Evolutionary conservation across 1,140 invertebrate species (phyloP).

Genomic region (Drosophila tani): DNA sequence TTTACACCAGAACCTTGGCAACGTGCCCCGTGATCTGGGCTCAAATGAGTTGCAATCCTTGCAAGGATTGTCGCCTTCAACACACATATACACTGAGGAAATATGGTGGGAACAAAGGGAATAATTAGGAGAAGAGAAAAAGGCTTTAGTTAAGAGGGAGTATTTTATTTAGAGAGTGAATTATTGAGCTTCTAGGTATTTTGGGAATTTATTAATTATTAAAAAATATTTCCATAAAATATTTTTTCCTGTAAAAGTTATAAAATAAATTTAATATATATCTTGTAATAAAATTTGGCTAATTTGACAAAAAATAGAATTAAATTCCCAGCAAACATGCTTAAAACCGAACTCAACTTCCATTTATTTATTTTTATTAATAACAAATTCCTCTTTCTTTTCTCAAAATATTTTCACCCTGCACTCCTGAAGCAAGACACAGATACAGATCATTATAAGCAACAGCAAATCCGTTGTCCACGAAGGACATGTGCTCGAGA

Average conservation of each 20-base stretch:
- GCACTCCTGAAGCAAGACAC: constrained; percentile 1
- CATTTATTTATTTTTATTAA: neutral
- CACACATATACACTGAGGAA: constrained; percentile 14
- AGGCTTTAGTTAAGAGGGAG: too few species aligned
- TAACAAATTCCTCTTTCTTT: neutral
- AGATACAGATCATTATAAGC: constrained; percentile 49
- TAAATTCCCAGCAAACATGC: neutral
- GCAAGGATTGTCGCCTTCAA: constrained; percentile 39
- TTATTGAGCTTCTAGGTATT: too few species aligned
- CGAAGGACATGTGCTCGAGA: constrained; percentile 40
- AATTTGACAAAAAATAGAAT: too few species aligned
- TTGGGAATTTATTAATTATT: too few species aligned
- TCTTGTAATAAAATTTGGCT: neutral
- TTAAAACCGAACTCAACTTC: too few species aligned
- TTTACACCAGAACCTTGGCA: constrained; percentile 67
- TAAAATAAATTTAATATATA: too few species aligned
- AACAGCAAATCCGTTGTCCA: constrained; percentile 42
- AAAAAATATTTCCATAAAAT: too few species aligned
- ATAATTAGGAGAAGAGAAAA: neutral
- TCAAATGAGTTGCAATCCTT: constrained; percentile 52
- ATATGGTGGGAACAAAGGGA: neutral
- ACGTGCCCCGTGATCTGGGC: constrained; percentile 48
- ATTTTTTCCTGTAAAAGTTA: too few species aligned
- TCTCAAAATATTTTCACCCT: neutral
- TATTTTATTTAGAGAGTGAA: too few species aligned